Evolutionary conservation across 2,888 invertebrate species (phyloP), one percentile per base, ranked within the genome.

Genomic region (Drosophila paramelanica): DNA sequence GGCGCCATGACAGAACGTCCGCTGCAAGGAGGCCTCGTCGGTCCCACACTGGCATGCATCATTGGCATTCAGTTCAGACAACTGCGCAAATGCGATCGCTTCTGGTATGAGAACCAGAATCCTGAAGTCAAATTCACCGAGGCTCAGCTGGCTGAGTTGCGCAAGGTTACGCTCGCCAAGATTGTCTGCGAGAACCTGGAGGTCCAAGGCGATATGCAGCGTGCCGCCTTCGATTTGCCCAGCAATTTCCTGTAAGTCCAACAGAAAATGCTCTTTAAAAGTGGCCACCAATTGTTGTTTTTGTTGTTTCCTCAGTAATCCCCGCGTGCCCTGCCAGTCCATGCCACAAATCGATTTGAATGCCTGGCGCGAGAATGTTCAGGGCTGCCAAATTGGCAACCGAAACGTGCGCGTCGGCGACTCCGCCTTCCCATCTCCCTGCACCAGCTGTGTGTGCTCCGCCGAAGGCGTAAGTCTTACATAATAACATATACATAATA

Each of bases 21-120:
- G 0, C 93, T 98, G 6, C 97, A 97, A 88, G 98, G 98, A 6
- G 98, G 97, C 6, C 93, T 98, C 0, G 96, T 99, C 0, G 99
- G 99, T 4, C 98, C 98, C 0, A 98, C 98, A 0, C 96, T 99
- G 90, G 98, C 98, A 13, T 96, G 97, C 90, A 96, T 99, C 85
- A 97, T 99, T 81, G 98, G 97, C 57, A 96, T 97, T 55, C 99
- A 99, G 93, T 98, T 98, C 93, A 93, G 97, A 57, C 96, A 97
- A 89, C 93, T 97, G 53, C 95, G 97, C 79, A 97, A 97, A 90
- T 99, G 99, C 89, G 99, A 99, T 93, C 94, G 99, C 81, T 98
- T 96, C 93, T 99, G 98, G 97, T 98, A 98, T 91, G 98, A 98
- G 92, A 98, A 97, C 72, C 96, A 96, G 79, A 96, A 96, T 90